Conservation (phyloP, 1,140 invertebrate species). For the Chrysomallon squamiferum region DNA sequence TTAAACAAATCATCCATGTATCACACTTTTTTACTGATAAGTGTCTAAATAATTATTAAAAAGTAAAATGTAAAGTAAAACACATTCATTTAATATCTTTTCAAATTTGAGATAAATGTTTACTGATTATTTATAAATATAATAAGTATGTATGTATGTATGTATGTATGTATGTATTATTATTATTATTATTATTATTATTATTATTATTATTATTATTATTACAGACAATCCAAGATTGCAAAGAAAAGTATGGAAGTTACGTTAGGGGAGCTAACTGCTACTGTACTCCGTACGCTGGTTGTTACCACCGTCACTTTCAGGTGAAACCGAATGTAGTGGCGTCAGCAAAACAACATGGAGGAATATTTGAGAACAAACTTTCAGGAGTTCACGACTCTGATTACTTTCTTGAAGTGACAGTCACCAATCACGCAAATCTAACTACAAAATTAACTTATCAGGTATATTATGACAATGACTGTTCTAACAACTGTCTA, state of each 20-base stretch:
- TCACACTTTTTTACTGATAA: neutral
- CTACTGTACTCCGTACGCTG: conserved; percentile 26
- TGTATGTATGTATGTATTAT: too few relatives aligned
- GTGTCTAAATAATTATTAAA: too few relatives aligned
- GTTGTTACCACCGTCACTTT: conserved; percentile 33
- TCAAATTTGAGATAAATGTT: too few relatives aligned
- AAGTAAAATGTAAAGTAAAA: neutral
- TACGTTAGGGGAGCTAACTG: conserved; percentile 25
- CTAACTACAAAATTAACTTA: conserved; percentile 21
- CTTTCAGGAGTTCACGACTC: conserved; percentile 30
- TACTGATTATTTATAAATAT: too few relatives aligned
- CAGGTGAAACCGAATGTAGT: conserved; percentile 24
- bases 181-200: too few relatives aligned
- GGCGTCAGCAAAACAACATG: neutral
- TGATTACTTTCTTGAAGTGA: conserved; percentile 37
- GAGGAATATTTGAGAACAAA: conserved; percentile 22
- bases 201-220: neutral
- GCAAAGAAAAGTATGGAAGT: conserved; percentile 20
- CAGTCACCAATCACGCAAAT: conserved; percentile 28
- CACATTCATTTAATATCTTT: too few relatives aligned
- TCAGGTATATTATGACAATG: conserved; percentile 23
- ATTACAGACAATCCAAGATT: conserved; percentile 18
- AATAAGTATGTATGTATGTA: too few relatives aligned
- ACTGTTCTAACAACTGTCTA: neutral
- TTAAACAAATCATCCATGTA: too few relatives aligned